Percentiles rank a stretch among this genome's conserved stretches.
Evolutionary conservation across 53 echinoderm and acorn worm species (phyloP).

Genomic region (Arbacia lixula): DNA sequence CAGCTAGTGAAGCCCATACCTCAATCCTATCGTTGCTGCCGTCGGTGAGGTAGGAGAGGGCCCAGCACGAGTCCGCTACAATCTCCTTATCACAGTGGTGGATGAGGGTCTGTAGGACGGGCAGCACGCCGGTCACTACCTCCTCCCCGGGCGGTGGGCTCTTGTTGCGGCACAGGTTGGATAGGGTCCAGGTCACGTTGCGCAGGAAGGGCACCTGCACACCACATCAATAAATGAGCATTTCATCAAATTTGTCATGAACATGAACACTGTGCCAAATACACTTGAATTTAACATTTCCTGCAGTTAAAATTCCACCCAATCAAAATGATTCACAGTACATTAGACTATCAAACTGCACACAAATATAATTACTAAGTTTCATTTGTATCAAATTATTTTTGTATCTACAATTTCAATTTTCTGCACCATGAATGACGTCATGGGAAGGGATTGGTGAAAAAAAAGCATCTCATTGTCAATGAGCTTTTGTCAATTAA

Average conservation of each 20-base stretch:
- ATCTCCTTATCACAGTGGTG: constrained; percentile 93
- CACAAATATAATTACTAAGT: too few species aligned
- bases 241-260: too few species aligned
- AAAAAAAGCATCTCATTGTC: too few species aligned
- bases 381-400: too few species aligned
- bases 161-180: constrained; percentile 98
- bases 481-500: too few species aligned
- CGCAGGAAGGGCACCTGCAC: constrained; percentile 80
- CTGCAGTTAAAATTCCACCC: background rate
- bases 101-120: constrained; percentile 81
- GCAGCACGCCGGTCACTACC: constrained; percentile 76
- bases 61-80: constrained; percentile 93
- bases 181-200: constrained; percentile 90
- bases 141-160: constrained; percentile 82
- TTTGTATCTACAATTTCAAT: too few species aligned
- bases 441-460: too few species aligned
- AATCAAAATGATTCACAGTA: background rate
- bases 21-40: constrained; percentile 90
- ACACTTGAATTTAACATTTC: too few species aligned
- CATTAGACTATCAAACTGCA: too few species aligned
- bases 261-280: too few species aligned
- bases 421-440: too few species aligned
- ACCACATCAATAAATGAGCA: background rate
- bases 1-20: constrained; percentile 54
- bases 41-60: constrained; percentile 93